Percentiles rank a stretch among this genome's conserved stretches.
These are phyloP conservation scores for Tachina fera DNA, from an alignment of 2,888 invertebrate species.

Conservation along the genomic window DNA sequence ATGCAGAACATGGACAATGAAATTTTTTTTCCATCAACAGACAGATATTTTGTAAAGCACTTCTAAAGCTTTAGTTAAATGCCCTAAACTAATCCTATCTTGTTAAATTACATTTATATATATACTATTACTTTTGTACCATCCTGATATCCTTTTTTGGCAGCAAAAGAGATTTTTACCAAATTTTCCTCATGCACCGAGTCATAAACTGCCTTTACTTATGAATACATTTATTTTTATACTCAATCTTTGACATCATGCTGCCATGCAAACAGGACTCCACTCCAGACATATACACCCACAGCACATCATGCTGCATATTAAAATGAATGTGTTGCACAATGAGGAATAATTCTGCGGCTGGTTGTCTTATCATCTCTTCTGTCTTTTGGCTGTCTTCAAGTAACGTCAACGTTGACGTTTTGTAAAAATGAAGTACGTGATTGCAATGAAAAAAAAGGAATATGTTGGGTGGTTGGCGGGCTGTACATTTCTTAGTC, in stretches of 20 bases:
- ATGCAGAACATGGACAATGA: no score
- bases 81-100: no score
- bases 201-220: neutral
- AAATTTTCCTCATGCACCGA: neutral
- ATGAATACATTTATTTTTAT: neutral
- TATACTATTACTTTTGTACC: no score
- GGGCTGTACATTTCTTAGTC: neutral
- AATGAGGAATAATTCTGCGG: conserved; percentile 21
- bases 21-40: no score
- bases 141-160: no score
- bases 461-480: neutral
- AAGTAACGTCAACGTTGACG: conserved; percentile 24
- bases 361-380: conserved; percentile 31
- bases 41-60: no score
- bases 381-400: conserved; percentile 29
- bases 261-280: neutral
- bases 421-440: conserved; percentile 6
- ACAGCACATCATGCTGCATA: neutral
- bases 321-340: neutral
- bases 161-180: no score
- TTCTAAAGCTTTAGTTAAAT: no score
- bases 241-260: neutral
- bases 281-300: neutral
- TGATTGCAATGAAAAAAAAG: conserved; percentile 18
- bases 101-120: no score